Conservation (phyloP, 1,140 invertebrate species). For the Drosophila pseudoobscura region DNA sequence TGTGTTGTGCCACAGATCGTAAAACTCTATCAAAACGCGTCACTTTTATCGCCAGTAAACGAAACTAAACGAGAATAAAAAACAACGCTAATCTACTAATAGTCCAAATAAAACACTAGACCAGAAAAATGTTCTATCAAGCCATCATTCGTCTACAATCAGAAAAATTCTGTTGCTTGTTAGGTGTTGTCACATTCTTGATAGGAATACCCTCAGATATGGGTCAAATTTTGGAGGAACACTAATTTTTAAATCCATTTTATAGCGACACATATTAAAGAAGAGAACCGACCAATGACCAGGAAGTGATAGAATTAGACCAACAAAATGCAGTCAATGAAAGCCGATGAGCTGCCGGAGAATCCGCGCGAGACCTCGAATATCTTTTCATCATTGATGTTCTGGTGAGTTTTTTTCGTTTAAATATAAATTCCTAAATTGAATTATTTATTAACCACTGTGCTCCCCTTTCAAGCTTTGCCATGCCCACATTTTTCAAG, state of each 20-base stretch:
- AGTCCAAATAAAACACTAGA: too few relatives aligned
- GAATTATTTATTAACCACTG: neutral
- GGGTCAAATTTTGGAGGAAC: too few relatives aligned
- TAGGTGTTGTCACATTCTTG: too few relatives aligned
- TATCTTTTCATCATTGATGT: constrained; percentile 72
- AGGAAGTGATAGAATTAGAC: constrained; percentile 35
- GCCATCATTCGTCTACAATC: too few relatives aligned
- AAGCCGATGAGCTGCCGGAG: constrained; percentile 73
- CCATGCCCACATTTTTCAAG: constrained; percentile 84
- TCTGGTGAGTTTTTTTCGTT: constrained; percentile 55
- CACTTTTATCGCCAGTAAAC: too few relatives aligned
- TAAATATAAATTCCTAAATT: neutral
- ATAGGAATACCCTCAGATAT: too few relatives aligned
- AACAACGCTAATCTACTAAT: too few relatives aligned
- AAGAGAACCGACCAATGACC: constrained; percentile 53
- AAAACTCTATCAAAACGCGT: too few relatives aligned
- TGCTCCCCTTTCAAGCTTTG: constrained; percentile 81
- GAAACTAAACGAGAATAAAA: too few relatives aligned
- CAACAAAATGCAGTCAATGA: constrained; percentile 77
- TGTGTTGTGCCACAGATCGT: too few relatives aligned
- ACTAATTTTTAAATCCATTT: neutral
- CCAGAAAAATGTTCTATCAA: too few relatives aligned
- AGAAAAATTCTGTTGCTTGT: too few relatives aligned
- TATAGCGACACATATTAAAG: constrained; percentile 21
- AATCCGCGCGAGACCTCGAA: constrained; percentile 79